These are phyloP conservation scores for Palythoa grandis DNA, from an alignment of 92 coral and sea anemone species.

Conservation along the genomic window DNA sequence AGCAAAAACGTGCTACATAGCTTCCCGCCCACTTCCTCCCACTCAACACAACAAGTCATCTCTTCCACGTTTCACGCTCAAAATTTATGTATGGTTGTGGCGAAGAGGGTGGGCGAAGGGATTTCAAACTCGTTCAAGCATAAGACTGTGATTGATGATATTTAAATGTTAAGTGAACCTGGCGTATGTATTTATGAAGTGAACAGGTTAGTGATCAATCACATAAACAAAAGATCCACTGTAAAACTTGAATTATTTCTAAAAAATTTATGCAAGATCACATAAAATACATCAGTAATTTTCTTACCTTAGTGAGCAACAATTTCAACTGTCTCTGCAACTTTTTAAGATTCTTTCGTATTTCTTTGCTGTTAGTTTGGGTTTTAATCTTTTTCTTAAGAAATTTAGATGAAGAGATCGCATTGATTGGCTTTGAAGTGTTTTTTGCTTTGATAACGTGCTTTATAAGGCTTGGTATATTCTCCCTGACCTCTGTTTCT, in stretches of 20 bases:
- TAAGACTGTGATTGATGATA: no score
- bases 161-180: no score
- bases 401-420: not conserved
- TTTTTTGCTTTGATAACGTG: not conserved
- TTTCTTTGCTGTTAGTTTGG: not conserved
- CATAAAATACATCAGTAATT: not conserved
- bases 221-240: not conserved
- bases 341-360: slow-evolving; percentile 19
- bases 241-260: not conserved
- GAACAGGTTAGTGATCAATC: not conserved
- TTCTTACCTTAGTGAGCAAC: not conserved
- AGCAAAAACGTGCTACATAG: no score
- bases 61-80: no score
- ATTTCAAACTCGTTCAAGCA: no score
- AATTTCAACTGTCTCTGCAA: not conserved
- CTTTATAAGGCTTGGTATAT: not conserved
- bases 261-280: not conserved
- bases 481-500: not conserved
- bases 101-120: no score
- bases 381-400: not conserved
- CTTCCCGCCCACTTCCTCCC: no score
- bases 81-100: no score
- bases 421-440: not conserved
- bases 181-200: no score
- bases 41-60: no score